Base-by-base conservation (phyloP, 2,113 vertebrate species). In the Dicentrarchus labrax region DNA sequence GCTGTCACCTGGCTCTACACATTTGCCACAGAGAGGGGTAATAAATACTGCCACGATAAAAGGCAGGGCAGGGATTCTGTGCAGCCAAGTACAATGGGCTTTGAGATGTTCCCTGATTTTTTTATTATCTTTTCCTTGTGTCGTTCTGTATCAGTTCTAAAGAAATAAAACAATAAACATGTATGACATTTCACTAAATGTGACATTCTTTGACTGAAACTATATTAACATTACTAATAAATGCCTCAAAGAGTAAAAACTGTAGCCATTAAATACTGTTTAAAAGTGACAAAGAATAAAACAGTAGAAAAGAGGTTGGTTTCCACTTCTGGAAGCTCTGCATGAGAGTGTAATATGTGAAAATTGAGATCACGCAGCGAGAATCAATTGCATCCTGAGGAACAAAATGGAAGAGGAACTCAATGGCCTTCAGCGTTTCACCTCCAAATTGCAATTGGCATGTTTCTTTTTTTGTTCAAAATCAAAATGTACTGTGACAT, bases 341-440 rank as follows among this genome's bases (percentile, higher is more conserved):
- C 51, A 53, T 1, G 51, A 56, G 12, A 71, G 61, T 36, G 9
- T 22, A 64, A 65, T 51, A 60, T 80, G 30, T 66, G 38, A 64
- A 74, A 78, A 78, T 47, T 47, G 22, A 75, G 48, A 69, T 57
- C 41, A 21, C 15, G 16, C 5, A 12, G 56, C 36, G 38, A 60
- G 59, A 60, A 84, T 67, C 59, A 56, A 62, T 73, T 50, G 48
- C 21, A 66, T 21, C 21, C 65, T 19, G 59, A 54, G 22, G 22
- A 74, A 64, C 24, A 21, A 76, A 81, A 66, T 72, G 39, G 43
- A 48, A 72, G 10, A 74, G 4, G 30, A 82, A 76, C 78, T 79
- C 47, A 24, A 6, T 69, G 73, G 54, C 39, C 54, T 70, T 22
- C 53, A 74, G 60, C 21, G 39, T 17, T 39, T 54, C 47, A 21